Evolutionary conservation across 2,888 invertebrate genomes (phyloP).

Genomic region (Hybos culiciformis): DNA sequence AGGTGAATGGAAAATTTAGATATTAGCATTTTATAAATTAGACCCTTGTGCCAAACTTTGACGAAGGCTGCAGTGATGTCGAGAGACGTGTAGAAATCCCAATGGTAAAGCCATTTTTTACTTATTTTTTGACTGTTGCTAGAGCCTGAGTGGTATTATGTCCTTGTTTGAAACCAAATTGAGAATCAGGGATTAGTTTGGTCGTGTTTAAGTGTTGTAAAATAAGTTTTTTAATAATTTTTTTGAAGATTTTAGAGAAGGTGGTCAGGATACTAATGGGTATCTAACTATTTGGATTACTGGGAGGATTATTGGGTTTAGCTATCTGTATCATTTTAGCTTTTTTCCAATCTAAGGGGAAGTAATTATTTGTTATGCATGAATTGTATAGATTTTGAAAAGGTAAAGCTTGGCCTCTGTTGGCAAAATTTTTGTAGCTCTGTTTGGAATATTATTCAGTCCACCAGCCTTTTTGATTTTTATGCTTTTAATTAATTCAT

Average conservation of each 20-base stretch:
- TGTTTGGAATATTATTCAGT: background rate
- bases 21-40: slow-evolving; percentile 4
- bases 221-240: background rate
- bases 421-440: background rate
- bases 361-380: background rate
- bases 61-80: slow-evolving; percentile 10
- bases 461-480: too few relatives aligned
- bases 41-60: slow-evolving; percentile 10
- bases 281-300: too few relatives aligned
- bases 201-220: too few relatives aligned
- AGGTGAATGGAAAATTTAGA: background rate
- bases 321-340: too few relatives aligned
- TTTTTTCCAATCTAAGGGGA: too few relatives aligned
- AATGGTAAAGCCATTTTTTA: background rate
- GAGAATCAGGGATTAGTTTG: slow-evolving; percentile 6
- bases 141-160: slow-evolving; percentile 6
- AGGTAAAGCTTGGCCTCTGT: background rate
- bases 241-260: slow-evolving; percentile 4
- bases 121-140: slow-evolving; percentile 4
- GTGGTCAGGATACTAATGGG: slow-evolving; percentile 5
- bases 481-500: too few relatives aligned
- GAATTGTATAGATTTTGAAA: background rate
- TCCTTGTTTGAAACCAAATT: slow-evolving; percentile 7
- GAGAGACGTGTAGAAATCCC: slow-evolving; percentile 4
- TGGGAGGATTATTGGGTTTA: too few relatives aligned